Percentiles rank a stretch among this genome's conserved stretches.
phyloP scores from a whole-genome alignment of 2,797 vertebrate genomes.

The Malurus splendens region DNA sequence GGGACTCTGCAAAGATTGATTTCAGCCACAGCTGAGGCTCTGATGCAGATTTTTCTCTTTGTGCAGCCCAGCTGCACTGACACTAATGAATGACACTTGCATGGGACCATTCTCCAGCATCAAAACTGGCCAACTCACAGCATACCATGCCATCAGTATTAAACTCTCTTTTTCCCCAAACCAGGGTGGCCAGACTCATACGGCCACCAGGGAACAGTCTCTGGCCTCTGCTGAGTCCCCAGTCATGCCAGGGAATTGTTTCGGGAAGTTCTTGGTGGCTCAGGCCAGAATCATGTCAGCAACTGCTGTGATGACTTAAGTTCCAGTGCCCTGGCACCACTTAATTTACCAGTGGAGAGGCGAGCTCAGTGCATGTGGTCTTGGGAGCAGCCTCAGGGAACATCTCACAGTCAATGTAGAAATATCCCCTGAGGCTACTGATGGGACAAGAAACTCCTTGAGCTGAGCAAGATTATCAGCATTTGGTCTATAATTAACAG shows the following conservation, averaged over 20 bases:
- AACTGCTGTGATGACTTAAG: neutral
- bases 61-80: neutral
- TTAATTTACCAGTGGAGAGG: neutral
- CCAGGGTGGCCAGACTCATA: constrained; percentile 2
- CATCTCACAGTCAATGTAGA: constrained; percentile 13
- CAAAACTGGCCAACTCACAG: neutral
- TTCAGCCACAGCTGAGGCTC: neutral
- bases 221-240: neutral
- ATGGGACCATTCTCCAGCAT: neutral
- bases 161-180: neutral
- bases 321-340: neutral
- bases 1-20: neutral
- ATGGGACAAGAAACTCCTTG: neutral
- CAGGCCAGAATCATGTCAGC: constrained; percentile 38
- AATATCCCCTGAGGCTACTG: neutral
- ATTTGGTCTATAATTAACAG: constrained; percentile 35
- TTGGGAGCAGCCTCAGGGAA: neutral
- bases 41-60: neutral
- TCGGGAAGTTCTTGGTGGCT: neutral
- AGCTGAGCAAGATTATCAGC: constrained; percentile 18
- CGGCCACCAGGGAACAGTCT: constrained; percentile 4
- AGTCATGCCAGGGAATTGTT: constrained; percentile 11
- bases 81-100: constrained; percentile 38
- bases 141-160: neutral
- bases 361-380: neutral